Evolutionary conservation across 2,888 invertebrate genomes (phyloP).

Genomic region (Lasioglossum pauxillum): DNA sequence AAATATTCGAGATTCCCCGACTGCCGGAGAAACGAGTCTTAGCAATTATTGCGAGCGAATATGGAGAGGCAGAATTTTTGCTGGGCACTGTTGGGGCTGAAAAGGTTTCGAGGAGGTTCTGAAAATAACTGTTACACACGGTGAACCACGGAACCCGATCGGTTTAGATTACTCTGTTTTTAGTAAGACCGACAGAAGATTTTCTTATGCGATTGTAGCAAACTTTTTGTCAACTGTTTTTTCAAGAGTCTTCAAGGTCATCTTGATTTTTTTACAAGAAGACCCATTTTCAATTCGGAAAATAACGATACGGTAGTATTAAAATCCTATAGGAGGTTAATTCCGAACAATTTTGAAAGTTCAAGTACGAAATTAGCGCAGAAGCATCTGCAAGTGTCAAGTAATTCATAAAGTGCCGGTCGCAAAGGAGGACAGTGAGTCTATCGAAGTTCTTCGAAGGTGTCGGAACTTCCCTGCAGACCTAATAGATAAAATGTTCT

Average conservation of each 20-base stretch:
- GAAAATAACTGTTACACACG: too few relatives aligned
- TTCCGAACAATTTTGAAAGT: not conserved
- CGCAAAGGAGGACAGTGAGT: not conserved
- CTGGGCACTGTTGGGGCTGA: too few relatives aligned
- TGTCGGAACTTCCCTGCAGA: conserved; percentile 32
- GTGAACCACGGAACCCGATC: too few relatives aligned
- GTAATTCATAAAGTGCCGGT: not conserved
- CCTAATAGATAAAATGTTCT: conserved; percentile 19
- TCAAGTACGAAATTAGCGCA: not conserved
- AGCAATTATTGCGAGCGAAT: not conserved
- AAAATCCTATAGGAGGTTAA: not conserved
- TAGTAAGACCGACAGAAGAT: too few relatives aligned
- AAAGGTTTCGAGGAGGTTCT: too few relatives aligned
- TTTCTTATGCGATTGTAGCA: too few relatives aligned
- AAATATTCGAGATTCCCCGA: not conserved
- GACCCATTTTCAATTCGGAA: too few relatives aligned
- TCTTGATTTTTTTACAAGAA: too few relatives aligned
- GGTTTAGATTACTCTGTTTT: too few relatives aligned
- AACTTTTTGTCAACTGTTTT: too few relatives aligned
- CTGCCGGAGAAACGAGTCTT: not conserved
- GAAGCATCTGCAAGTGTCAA: not conserved
- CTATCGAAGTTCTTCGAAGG: conserved; percentile 9
- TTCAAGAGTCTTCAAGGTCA: too few relatives aligned
- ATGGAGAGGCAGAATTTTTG: not conserved
- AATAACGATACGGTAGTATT: too few relatives aligned